Percentiles rank a stretch among this genome's conserved stretches.
These are phyloP conservation scores for Pseudococcus longispinus DNA, from an alignment of 2,888 invertebrate genomes.

Conservation along the genomic window DNA sequence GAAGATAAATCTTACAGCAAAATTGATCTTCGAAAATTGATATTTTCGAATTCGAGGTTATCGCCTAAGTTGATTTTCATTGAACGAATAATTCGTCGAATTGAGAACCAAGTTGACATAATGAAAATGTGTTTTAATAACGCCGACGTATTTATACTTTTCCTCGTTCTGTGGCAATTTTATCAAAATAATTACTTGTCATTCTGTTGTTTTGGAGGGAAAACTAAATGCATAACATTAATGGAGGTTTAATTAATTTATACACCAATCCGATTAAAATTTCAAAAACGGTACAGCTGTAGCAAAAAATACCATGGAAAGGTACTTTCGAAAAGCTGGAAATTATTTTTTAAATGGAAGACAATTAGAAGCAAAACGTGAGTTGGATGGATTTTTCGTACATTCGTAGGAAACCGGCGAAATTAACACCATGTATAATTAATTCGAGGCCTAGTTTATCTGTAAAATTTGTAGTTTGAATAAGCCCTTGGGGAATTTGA, in stretches of 20 bases:
- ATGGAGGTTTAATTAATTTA: background rate
- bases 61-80: background rate
- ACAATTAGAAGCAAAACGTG: background rate
- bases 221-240: background rate
- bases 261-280: background rate
- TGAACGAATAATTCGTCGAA: background rate
- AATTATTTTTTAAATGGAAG: slow-evolving; percentile 4
- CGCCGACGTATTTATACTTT: background rate
- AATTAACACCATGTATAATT: slow-evolving; percentile 10
- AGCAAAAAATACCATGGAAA: background rate
- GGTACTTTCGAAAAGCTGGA: background rate
- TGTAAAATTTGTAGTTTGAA: background rate
- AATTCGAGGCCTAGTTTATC: background rate
- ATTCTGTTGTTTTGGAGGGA: background rate
- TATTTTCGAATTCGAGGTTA: background rate
- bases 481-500: background rate
- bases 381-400: background rate
- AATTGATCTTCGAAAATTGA: background rate
- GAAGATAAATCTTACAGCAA: background rate
- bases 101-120: background rate
- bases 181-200: background rate
- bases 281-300: background rate
- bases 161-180: background rate
- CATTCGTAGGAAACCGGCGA: background rate
- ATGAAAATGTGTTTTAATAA: background rate